Conservation (phyloP, 2,888 invertebrate species). For the Rhagonycha fulva region DNA sequence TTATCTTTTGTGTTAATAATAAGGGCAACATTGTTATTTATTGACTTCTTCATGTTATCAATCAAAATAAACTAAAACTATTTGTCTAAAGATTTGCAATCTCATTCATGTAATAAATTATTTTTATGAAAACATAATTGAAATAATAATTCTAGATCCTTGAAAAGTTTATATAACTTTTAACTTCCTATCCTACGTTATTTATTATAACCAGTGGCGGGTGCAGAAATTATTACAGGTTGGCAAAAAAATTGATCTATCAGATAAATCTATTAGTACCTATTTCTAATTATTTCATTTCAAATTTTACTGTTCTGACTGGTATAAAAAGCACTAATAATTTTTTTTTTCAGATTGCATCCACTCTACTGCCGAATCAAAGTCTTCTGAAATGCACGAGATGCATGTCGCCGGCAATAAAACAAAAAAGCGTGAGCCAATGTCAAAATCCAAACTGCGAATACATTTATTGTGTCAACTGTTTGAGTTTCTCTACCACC, state of each 20-base stretch:
- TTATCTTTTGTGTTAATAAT: not conserved
- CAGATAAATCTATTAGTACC: no score
- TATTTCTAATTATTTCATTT: not conserved
- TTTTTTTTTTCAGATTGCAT: slow-evolving; percentile 36
- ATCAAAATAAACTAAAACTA: not conserved
- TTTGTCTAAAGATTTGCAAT: not conserved
- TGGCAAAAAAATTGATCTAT: no score
- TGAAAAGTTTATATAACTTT: not conserved
- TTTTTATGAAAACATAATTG: not conserved
- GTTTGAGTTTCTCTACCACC: slow-evolving; percentile 45
- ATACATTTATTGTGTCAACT: slow-evolving; percentile 48
- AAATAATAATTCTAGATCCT: not conserved
- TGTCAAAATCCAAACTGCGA: slow-evolving; percentile 47
- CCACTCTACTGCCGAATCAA: slow-evolving; percentile 41
- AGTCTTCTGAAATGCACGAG: slow-evolving; percentile 45
- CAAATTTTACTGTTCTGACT: not conserved
- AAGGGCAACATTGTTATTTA: not conserved
- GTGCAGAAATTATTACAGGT: no score
- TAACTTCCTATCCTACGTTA: not conserved
- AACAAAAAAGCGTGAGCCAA: slow-evolving; percentile 48
- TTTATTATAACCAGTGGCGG: not conserved
- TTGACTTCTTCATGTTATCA: not conserved
- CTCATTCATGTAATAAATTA: not conserved
- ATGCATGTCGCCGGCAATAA: slow-evolving; percentile 45
- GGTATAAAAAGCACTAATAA: not conserved